Percentiles rank a stretch among this genome's conserved stretches.
Conservation (phyloP, 2,797 vertebrate genomes). For the Anomalospiza imberbis region DNA sequence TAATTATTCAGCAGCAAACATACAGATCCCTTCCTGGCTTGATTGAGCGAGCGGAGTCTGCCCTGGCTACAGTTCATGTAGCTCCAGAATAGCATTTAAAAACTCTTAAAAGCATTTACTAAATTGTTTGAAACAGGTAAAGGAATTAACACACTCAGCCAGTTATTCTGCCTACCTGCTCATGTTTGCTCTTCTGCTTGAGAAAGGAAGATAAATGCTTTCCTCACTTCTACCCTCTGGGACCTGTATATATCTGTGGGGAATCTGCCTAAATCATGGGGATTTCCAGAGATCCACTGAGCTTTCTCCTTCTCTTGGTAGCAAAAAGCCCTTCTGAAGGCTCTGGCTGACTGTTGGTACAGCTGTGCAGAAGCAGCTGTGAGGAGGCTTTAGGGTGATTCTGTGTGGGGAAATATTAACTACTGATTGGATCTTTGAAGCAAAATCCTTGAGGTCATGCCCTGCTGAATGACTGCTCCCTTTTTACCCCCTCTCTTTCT, state of each 20-base stretch:
- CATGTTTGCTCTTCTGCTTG: neutral
- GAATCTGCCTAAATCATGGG: neutral
- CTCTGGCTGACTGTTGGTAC: neutral
- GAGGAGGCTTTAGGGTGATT: neutral
- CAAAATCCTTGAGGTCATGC: neutral
- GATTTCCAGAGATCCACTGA: neutral
- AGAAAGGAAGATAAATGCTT: neutral
- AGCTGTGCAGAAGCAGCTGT: neutral
- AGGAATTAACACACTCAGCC: neutral
- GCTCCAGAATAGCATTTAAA: neutral
- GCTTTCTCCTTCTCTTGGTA: neutral
- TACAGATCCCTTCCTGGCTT: neutral
- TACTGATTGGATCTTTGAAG: neutral
- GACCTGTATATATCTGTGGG: neutral
- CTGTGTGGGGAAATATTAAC: neutral
- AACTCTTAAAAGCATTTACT: neutral
- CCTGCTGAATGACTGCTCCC: neutral
- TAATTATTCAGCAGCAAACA: neutral
- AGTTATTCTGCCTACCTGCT: neutral
- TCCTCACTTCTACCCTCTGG: neutral
- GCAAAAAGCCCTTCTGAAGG: neutral
- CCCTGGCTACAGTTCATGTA: neutral
- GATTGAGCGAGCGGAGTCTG: neutral
- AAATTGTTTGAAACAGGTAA: neutral
- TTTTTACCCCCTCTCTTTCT: neutral